phyloP scores from a whole-genome alignment of 2,113 vertebrate species.

The Gallinago undulata region DNA sequence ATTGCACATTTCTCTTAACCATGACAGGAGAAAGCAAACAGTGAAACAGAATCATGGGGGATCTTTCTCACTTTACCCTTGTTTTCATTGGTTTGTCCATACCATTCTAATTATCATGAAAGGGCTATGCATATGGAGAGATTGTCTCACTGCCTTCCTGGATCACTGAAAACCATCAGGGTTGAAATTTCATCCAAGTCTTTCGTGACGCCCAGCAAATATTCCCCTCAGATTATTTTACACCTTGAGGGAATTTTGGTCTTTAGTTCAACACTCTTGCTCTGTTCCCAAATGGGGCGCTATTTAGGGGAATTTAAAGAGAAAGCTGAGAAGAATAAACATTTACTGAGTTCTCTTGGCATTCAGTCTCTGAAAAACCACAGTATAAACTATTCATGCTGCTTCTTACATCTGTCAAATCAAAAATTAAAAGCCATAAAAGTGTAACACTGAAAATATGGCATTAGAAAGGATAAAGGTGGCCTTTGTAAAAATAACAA shows the following conservation, averaged over 20 bases:
- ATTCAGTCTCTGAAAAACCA: slow-evolving; percentile 84
- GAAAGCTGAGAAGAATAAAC: slow-evolving; percentile 87
- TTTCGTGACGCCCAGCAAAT: slow-evolving; percentile 84
- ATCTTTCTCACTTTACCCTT: slow-evolving; percentile 81
- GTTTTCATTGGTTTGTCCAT: slow-evolving; percentile 82
- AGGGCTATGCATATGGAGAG: slow-evolving; percentile 80
- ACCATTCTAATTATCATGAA: slow-evolving; percentile 82
- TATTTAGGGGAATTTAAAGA: slow-evolving; percentile 83
- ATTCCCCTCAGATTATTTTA: slow-evolving; percentile 82
- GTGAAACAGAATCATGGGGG: slow-evolving; percentile 81
- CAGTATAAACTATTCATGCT: slow-evolving; percentile 85
- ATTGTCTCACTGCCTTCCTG: slow-evolving; percentile 84
- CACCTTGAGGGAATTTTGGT: slow-evolving; percentile 86
- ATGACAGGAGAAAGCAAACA: slow-evolving; percentile 86
- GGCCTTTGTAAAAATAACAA: slow-evolving; percentile 86
- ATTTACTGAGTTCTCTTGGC: slow-evolving; percentile 87
- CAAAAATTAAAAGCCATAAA: slow-evolving; percentile 84
- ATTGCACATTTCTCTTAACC: slow-evolving; percentile 87
- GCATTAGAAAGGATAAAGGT: slow-evolving; percentile 85
- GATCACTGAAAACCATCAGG: slow-evolving; percentile 81
- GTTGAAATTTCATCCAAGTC: slow-evolving; percentile 86
- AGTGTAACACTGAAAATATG: slow-evolving; percentile 86
- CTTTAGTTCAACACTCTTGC: slow-evolving; percentile 84
- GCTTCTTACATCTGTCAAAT: slow-evolving; percentile 83
- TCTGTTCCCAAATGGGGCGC: slow-evolving; percentile 83